phyloP scores from a whole-genome alignment of 2,113 vertebrate genomes.

The Paedocypris sp. region DNA sequence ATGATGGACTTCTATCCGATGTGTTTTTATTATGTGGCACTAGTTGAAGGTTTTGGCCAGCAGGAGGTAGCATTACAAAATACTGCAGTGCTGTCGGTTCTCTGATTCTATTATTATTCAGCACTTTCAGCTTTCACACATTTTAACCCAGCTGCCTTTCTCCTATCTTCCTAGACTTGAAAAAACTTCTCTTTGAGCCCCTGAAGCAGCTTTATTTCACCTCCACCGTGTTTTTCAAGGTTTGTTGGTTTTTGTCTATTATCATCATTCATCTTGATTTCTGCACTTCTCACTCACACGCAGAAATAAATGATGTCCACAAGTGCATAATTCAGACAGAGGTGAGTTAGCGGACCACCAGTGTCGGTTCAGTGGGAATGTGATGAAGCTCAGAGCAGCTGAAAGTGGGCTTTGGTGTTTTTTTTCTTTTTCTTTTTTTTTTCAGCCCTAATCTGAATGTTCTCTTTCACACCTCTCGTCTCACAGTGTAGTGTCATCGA shows the following conservation, averaged over 20 bases:
- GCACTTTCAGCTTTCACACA: background rate
- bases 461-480: background rate
- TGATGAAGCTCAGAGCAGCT: background rate
- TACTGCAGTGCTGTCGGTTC: no score
- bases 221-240: slow-evolving; percentile 86
- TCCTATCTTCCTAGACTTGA: slow-evolving; percentile 61
- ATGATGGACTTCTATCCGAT: no score
- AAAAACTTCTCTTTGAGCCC: slow-evolving; percentile 65
- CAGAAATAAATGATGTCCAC: background rate
- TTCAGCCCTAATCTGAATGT: background rate
- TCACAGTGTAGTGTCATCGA: slow-evolving; percentile 79
- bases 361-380: background rate
- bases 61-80: no score
- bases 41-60: no score
- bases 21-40: no score
- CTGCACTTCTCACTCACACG: background rate
- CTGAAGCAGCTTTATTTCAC: slow-evolving; percentile 81
- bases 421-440: background rate
- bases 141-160: background rate
- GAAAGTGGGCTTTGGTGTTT: background rate
- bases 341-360: background rate
- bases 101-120: no score
- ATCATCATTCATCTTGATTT: background rate
- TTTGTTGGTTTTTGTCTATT: slow-evolving; percentile 36
- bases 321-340: background rate